A percentile compares a stretch with the other conserved stretches of the same genome.
These are phyloP conservation scores for Aselliscus stoliczkanus DNA, from an alignment of 2,797 vertebrate species.

Conservation along the genomic window DNA sequence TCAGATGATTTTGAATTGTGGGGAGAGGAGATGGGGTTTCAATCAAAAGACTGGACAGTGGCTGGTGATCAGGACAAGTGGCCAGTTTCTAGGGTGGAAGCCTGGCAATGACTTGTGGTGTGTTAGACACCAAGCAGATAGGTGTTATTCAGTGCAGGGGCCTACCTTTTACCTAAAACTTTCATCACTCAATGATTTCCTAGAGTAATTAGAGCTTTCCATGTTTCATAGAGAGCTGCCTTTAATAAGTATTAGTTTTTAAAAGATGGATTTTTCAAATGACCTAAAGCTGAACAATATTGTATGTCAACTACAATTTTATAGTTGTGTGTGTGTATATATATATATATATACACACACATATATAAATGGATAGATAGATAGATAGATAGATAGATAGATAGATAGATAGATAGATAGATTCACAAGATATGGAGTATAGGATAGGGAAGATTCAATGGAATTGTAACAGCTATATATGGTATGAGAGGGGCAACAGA, in stretches of 20 bases:
- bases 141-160: too few species aligned
- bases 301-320: too few species aligned
- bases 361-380: too few species aligned
- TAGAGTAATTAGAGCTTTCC: background rate
- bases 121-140: background rate
- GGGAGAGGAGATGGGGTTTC: background rate
- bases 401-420: too few species aligned
- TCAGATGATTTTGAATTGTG: background rate
- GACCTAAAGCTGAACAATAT: too few species aligned
- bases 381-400: too few species aligned
- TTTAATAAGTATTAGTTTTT: background rate
- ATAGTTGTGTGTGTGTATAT: too few species aligned
- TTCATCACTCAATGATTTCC: background rate
- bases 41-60: background rate
- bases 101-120: background rate
- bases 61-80: background rate
- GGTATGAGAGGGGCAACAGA: too few species aligned
- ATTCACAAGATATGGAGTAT: too few species aligned
- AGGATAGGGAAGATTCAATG: too few species aligned
- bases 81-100: background rate
- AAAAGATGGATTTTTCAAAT: background rate
- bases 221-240: background rate
- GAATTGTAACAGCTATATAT: too few species aligned
- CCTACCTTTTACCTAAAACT: background rate
- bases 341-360: too few species aligned